A percentile compares a stretch with the other conserved stretches of the same genome.
Evolutionary conservation across 1,140 invertebrate species (phyloP).

Genomic region (Xylocopa sonorina): DNA sequence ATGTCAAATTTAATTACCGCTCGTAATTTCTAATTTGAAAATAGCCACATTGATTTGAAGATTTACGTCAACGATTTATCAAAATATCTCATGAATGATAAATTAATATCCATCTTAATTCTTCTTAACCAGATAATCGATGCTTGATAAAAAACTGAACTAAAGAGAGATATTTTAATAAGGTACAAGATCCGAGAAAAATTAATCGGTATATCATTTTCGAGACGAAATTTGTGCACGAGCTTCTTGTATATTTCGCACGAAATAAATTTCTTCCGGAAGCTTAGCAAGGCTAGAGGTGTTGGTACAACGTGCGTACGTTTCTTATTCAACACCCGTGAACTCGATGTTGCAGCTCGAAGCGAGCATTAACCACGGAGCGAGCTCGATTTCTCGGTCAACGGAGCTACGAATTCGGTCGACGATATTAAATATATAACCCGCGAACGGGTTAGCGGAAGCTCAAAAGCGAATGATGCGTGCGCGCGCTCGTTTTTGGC

Average conservation of each 20-base stretch:
- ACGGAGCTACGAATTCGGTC: neutral
- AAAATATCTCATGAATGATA: too few relatives aligned
- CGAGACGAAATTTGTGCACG: too few relatives aligned
- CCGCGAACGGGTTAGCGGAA: neutral
- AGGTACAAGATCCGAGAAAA: too few relatives aligned
- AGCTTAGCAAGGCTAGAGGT: neutral
- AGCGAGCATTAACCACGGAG: neutral
- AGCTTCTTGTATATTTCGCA: too few relatives aligned
- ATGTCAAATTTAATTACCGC: neutral
- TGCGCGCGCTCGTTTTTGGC: neutral
- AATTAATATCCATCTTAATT: too few relatives aligned
- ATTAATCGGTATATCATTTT: too few relatives aligned
- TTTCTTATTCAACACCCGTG: neutral
- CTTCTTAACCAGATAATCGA: too few relatives aligned
- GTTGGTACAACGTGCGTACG: neutral
- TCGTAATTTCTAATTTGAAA: neutral
- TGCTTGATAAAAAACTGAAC: too few relatives aligned
- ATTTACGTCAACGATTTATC: too few relatives aligned
- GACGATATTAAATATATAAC: constrained; percentile 12
- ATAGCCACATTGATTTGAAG: neutral
- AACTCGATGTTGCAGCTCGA: neutral
- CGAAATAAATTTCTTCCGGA: neutral
- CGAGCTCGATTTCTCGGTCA: neutral
- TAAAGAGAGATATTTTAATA: too few relatives aligned
- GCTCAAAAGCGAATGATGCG: neutral